Base-by-base conservation (phyloP, 64 coral and sea anemone genomes). In the Dendrophyllia cribrosa region DNA sequence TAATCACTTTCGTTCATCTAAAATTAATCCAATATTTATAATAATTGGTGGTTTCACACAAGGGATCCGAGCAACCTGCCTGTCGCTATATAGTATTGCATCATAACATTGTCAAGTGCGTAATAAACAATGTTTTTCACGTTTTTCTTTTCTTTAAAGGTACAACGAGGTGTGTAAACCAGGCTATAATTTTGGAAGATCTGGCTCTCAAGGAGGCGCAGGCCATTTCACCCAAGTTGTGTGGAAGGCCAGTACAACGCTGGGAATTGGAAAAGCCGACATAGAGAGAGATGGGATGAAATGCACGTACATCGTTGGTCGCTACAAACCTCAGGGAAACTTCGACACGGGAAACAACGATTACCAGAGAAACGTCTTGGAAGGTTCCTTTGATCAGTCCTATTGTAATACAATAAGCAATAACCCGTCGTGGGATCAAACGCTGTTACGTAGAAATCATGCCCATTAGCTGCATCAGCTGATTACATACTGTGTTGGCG, bases 181-280 rank as follows among this genome's bases (percentile, higher is more conserved):
- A 8, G 82, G 82, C 5, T 97, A 97, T 43, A 61, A 91, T 50
- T 97, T 97, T 46, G 20, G 46, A 43, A 62, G 11, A 23, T 66
- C 77, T 20, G 69, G 80, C 5, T 87, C 82, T 88, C 60, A 87
- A 11, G 56, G 26, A 47, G 83, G 21, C 0, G 84, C 95, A 43
- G 88, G 95, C 11, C 95, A 97, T 68, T 97, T 97, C 49, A 97
- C 95, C 5, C 91, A 93, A 51, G 77, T 97, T 43, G 92, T 97
- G 8, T 97, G 95, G 95, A 87, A 74, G 64, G 49, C 46, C 58
- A 87, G 88, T 23, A 94, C 88, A 4, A 59, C 72, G 19, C 58
- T 97, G 22, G 95, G 95, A 20, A 86, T 94, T 83, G 95, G 95
- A 52, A 82, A 64, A 74, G 89, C 86, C 3, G 88, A 91, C 43